These are phyloP conservation scores for Capreolus pygargus DNA, from an alignment of 2,113 vertebrate species.

Conservation along the genomic window DNA sequence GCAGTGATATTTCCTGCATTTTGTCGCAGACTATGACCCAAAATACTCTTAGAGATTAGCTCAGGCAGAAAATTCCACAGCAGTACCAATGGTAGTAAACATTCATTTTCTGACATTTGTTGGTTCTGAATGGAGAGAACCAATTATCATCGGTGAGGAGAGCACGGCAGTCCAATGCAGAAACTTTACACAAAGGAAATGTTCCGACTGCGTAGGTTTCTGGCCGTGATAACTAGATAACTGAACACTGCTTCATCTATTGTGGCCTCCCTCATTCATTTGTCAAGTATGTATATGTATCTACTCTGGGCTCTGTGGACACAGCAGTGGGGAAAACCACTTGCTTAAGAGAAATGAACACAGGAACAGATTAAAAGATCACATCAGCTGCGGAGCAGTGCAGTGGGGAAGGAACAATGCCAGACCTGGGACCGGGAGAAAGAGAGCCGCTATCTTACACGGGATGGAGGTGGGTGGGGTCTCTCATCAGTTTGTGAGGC, in stretches of 20 bases:
- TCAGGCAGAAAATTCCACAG: background rate
- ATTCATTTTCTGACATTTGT: background rate
- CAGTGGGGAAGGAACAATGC: background rate
- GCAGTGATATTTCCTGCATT: background rate
- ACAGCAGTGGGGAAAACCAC: background rate
- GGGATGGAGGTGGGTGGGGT: background rate
- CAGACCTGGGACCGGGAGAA: background rate
- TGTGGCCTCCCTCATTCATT: background rate
- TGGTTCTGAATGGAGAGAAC: background rate
- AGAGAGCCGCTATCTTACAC: rapidly evolving
- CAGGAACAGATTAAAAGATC: background rate
- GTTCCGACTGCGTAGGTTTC: background rate
- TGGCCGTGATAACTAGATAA: background rate
- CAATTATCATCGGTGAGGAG: background rate
- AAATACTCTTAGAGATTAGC: background rate
- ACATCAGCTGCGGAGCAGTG: background rate
- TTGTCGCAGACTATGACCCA: background rate
- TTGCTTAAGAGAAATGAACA: background rate
- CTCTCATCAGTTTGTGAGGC: background rate
- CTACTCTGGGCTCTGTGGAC: background rate
- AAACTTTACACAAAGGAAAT: background rate
- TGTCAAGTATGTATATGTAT: background rate
- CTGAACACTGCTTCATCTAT: background rate
- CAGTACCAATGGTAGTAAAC: background rate
- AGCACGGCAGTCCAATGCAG: rapidly evolving